These are phyloP conservation scores for Psix sp. DNA, from an alignment of 1,140 invertebrate species.

Conservation along the genomic window DNA sequence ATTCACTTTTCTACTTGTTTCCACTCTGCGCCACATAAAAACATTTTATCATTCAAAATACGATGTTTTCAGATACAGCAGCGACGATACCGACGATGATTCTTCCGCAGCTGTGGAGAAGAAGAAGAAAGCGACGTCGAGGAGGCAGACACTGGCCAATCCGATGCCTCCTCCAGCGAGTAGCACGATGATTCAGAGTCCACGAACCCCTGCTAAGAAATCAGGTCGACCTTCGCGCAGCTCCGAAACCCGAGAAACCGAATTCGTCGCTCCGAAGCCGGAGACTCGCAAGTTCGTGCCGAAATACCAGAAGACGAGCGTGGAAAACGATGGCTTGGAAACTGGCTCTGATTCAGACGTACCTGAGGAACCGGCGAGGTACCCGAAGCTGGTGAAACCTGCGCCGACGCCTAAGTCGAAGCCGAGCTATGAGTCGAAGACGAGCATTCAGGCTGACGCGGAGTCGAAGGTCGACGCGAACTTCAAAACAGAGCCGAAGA, in stretches of 20 bases:
- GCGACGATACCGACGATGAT: conserved; percentile 74
- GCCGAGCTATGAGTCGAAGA: conserved; percentile 35
- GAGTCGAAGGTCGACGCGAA: conserved; percentile 6
- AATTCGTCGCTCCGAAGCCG: conserved; percentile 47
- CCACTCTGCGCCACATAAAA: too few relatives aligned
- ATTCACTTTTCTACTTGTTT: too few relatives aligned
- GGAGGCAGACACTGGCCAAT: conserved; percentile 72
- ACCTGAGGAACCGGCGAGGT: conserved; percentile 58
- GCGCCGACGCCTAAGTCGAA: conserved; percentile 55
- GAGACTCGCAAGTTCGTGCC: not conserved
- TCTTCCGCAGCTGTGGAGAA: conserved; percentile 48
- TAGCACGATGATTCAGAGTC: conserved; percentile 15
- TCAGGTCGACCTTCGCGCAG: conserved; percentile 8
- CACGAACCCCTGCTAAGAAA: conserved; percentile 57
- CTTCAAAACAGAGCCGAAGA: conserved; percentile 26
- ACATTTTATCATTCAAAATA: too few relatives aligned
- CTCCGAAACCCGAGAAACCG: conserved; percentile 33
- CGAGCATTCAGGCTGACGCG: conserved; percentile 17
- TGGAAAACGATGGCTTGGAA: conserved; percentile 78
- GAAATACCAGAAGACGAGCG: conserved; percentile 72
- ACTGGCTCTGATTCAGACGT: conserved; percentile 78
- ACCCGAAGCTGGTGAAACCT: conserved; percentile 47
- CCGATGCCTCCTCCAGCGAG: conserved; percentile 73
- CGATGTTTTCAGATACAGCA: conserved; percentile 68
- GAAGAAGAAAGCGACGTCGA: conserved; percentile 67